Evolutionary conservation across 2,888 invertebrate species (phyloP).

Genomic region (Cataglyphis albicans): DNA sequence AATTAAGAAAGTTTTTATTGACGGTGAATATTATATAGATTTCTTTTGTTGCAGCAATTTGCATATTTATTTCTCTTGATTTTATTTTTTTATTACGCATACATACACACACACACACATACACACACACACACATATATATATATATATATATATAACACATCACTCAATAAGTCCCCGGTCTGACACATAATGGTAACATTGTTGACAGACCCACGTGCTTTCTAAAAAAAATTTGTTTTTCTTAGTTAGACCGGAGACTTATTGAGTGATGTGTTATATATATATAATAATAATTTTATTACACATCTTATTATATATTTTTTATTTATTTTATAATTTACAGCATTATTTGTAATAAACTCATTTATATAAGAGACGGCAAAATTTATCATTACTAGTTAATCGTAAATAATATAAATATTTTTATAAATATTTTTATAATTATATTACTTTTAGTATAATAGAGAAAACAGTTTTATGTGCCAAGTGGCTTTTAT

Average conservation of each 20-base stretch:
- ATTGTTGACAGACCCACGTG: no score
- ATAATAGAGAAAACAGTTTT: slow-evolving; percentile 49
- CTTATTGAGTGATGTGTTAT: no score
- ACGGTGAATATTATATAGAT: not conserved
- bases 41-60: not conserved
- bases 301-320: not conserved
- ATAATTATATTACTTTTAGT: slow-evolving; percentile 28
- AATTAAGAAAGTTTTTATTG: not conserved
- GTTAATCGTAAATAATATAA: slow-evolving; percentile 3
- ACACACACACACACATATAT: no score
- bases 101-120: no score
- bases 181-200: no score
- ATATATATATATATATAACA: no score
- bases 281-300: not conserved
- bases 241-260: no score
- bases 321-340: not conserved
- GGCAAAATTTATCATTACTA: not conserved
- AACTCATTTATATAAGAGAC: not conserved
- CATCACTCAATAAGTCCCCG: no score
- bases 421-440: not conserved
- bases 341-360: not conserved
- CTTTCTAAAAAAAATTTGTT: no score
- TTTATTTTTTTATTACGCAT: not conserved
- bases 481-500: slow-evolving; percentile 29
- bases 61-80: not conserved